A percentile compares a stretch with the other conserved stretches of the same genome.
These are phyloP conservation scores for Hozukius guyotensis DNA, from an alignment of 2,797 vertebrate species.

Conservation along the genomic window DNA sequence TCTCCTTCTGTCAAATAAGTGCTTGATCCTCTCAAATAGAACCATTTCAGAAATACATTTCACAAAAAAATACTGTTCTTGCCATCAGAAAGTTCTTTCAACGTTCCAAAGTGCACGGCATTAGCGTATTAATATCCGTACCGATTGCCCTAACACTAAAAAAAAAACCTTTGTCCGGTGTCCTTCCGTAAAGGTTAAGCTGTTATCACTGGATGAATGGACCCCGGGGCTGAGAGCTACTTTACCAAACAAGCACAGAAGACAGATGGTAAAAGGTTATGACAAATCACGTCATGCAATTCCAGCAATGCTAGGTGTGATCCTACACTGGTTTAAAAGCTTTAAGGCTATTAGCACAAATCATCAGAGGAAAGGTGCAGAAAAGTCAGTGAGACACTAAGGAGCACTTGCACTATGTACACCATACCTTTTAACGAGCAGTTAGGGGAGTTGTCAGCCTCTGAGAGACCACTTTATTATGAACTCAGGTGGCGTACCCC, in stretches of 20 bases:
- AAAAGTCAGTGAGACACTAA: neutral
- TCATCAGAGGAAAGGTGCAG: neutral
- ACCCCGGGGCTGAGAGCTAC: neutral
- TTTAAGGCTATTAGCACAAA: neutral
- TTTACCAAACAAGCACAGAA: neutral
- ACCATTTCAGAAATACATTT: neutral
- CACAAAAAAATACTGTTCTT: neutral
- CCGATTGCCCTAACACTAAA: neutral
- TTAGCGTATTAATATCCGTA: neutral
- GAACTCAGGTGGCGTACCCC: neutral
- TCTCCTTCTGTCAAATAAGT: neutral
- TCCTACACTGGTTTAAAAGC: neutral
- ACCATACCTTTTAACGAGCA: conserved; percentile 1
- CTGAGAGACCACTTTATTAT: conserved; percentile 29
- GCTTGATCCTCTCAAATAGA: neutral
- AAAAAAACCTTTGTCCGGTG: neutral
- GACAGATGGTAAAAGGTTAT: neutral
- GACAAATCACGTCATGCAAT: neutral
- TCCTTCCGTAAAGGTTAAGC: neutral
- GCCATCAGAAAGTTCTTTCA: neutral
- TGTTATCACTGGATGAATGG: neutral
- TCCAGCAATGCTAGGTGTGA: neutral
- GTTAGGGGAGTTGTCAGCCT: conserved; percentile 1
- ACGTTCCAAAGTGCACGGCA: neutral
- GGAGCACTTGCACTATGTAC: neutral